Base-by-base conservation (phyloP, 2,888 invertebrate genomes). In the Mayetiola destructor region DNA sequence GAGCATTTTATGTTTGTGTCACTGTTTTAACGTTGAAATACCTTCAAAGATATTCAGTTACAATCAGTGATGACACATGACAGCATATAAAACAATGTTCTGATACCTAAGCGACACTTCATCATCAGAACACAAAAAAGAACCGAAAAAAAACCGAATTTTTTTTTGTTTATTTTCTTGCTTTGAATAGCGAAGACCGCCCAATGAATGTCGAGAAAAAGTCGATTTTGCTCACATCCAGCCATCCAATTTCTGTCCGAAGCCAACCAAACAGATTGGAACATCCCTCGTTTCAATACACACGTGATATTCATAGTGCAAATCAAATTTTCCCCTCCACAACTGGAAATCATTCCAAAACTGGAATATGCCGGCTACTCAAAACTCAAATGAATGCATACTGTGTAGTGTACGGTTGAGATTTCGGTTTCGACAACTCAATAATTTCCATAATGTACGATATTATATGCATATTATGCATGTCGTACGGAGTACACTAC, bases 121-220 rank as follows among this genome's bases (percentile, higher is more conserved):
- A 48, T 48, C 48, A 48, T 16, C 48, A 48, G 48, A 48, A 48
- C 48, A 48, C 27, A 48, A 48, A n/a, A n/a, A n/a, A n/a, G n/a
- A n/a, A n/a, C n/a, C n/a, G n/a, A n/a, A n/a, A n/a, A n/a, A n/a
- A n/a, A n/a, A n/a, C n/a, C n/a, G n/a, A n/a, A n/a, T 48, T 48
- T 48, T 14, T 27, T 27, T 48, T 16, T n/a, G 48, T 27, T n/a
- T 27, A n/a, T 16, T 8, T 27, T 27, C n/a, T 48, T n/a, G 2
- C 20, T 39, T n/a, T n/a, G 48, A 48, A n/a, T 27, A 48, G 27
- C 27, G 48, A 32, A 48, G 48, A 48, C 48, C 48, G 48, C 48
- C 48, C 48, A 48, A 48, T 9, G n/a, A 27, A n/a, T 48, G 48
- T 48, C 48, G 48, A 27, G 5, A 16, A 27, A 48, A 48, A 27